phyloP scores from a whole-genome alignment of 64 coral and sea anemone species.

The Montipora cactus region DNA sequence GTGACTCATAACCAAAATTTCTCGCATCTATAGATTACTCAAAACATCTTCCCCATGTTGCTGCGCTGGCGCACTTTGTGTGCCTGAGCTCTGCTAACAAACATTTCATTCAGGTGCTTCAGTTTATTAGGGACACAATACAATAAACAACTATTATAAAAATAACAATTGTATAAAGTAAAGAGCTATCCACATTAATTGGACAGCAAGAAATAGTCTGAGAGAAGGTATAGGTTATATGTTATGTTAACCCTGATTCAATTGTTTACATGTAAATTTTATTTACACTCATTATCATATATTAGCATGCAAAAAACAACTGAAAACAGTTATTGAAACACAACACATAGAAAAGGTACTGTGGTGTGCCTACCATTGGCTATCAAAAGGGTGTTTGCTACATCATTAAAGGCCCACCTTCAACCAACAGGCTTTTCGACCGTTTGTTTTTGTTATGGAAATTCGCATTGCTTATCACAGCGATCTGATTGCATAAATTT shows the following conservation, averaged over 20 bases:
- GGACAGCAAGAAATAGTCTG: not conserved
- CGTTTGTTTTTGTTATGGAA: no score
- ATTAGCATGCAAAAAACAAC: constrained; percentile 12
- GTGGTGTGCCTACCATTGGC: constrained; percentile 31
- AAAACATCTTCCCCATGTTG: no score
- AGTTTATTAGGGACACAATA: not conserved
- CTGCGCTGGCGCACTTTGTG: no score
- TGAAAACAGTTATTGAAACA: constrained; percentile 11
- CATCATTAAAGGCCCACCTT: constrained; percentile 16
- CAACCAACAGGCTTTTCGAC: no score
- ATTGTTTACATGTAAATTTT: not conserved
- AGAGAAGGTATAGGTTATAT: not conserved
- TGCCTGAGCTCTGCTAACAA: not conserved
- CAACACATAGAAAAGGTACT: constrained; percentile 31
- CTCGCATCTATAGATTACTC: no score
- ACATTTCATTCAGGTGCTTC: not conserved
- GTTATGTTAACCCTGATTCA: not conserved
- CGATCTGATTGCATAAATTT: no score
- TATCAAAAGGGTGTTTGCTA: constrained; percentile 48
- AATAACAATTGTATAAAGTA: constrained; percentile 20
- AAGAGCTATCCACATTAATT: constrained; percentile 19
- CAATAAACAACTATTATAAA: not conserved
- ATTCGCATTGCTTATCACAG: no score
- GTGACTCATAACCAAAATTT: no score
- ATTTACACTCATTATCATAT: not conserved